phyloP scores from a whole-genome alignment of 1,140 invertebrate species.

The Centruroides sculpturatus region DNA sequence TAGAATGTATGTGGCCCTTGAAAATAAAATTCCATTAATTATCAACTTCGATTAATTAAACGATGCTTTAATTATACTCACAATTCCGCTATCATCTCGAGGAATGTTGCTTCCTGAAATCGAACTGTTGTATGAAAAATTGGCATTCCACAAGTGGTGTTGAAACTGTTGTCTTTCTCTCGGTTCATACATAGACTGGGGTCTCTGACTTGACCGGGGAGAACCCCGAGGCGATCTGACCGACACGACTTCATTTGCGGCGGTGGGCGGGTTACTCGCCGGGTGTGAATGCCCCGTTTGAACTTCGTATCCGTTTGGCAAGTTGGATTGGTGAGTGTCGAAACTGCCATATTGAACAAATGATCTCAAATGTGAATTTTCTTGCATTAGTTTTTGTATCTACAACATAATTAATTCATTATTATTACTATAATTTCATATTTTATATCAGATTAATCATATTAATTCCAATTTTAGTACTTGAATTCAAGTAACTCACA shows the following conservation, averaged over 20 bases:
- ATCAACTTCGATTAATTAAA: too few species aligned
- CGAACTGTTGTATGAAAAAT: not conserved
- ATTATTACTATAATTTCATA: not conserved
- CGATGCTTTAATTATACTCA: not conserved
- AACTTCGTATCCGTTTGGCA: conserved; percentile 12
- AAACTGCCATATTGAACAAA: conserved; percentile 24
- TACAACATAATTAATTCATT: not conserved
- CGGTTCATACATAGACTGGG: conserved; percentile 72
- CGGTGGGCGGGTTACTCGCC: not conserved
- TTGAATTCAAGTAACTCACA: too few species aligned
- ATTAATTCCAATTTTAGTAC: not conserved
- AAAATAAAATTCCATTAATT: not conserved
- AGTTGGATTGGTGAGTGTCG: conserved; percentile 10
- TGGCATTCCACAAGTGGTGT: not conserved
- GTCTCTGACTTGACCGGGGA: conserved; percentile 40
- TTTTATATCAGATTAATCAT: not conserved
- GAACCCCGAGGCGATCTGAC: not conserved
- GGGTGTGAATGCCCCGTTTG: not conserved
- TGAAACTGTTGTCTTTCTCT: conserved; percentile 2
- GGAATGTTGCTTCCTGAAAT: not conserved
- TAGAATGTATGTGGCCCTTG: conserved; percentile 4
- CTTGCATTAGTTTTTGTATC: conserved; percentile 28
- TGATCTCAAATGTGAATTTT: conserved; percentile 49
- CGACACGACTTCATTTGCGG: not conserved
- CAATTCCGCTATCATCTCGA: conserved; percentile 5